These are phyloP conservation scores for Pholis gunnellus DNA, from an alignment of 2,113 vertebrate genomes.

Conservation along the genomic window DNA sequence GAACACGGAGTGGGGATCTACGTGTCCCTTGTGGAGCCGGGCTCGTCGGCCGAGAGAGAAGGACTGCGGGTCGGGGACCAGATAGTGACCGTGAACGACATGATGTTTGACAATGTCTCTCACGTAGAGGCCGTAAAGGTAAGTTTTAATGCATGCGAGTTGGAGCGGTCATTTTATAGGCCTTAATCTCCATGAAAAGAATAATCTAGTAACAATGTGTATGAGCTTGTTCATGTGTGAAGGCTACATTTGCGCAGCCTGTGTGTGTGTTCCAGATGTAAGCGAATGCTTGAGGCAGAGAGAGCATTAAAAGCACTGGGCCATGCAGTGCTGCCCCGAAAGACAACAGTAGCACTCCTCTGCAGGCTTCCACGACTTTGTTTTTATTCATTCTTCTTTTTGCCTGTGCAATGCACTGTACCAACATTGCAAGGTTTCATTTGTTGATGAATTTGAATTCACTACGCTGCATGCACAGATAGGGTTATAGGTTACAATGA, in stretches of 20 bases:
- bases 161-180: not conserved
- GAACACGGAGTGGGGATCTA: conserved; percentile 96
- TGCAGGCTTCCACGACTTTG: too few species aligned
- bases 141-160: conserved; percentile 38
- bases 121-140: conserved; percentile 96
- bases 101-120: conserved; percentile 87
- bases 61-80: conserved; percentile 93
- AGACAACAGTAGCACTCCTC: too few species aligned
- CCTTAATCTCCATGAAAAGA: not conserved
- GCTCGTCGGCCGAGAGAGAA: conserved; percentile 91
- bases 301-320: too few species aligned
- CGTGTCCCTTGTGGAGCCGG: conserved; percentile 93
- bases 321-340: too few species aligned
- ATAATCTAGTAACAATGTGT: not conserved
- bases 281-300: not conserved
- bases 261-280: not conserved
- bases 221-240: not conserved
- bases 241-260: not conserved
- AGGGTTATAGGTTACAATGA: not conserved
- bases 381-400: too few species aligned
- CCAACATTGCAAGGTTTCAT: not conserved
- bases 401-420: too few species aligned
- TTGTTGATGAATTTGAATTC: not conserved
- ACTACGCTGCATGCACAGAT: not conserved
- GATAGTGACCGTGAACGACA: conserved; percentile 92